Evolutionary conservation across 1,140 invertebrate genomes (phyloP), one percentile per base, ranked within the genome.

Genomic region (Sarcophaga bullata): DNA sequence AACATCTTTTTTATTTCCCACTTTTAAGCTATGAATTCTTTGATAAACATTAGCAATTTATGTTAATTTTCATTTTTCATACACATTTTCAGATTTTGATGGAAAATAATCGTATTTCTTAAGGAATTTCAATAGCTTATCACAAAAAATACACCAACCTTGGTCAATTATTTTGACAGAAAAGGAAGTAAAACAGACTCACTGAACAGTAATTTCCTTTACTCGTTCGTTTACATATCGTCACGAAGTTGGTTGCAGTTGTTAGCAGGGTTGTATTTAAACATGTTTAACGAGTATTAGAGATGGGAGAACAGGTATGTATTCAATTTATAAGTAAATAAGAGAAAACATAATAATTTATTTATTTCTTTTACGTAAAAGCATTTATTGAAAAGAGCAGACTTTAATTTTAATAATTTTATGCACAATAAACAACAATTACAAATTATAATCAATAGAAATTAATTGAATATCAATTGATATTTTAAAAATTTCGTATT

Each of bases 161-260:
- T 87, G 84, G 87, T 87, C 86, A 87, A 89, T 85, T 87, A 87
- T 87, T 88, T 89, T 89, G 86, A 88, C 87, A 87, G 87, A 83
- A 89, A 89, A 89, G 87, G 87, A 89, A 88, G 87, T 88, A 83
- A 47, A 83, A 81, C 17, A 48, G 80, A 76, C 83, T 84, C 85
- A 85, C 83, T 84, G 85, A 83, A 83, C 82, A 76, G 80, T 83
- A 83, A 83, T 37, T 83, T 81, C 78, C 78, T 80, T 80, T 52
- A 54, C 50, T 80, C 50, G 50, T 50, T 54, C 50, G 78, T 80
- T 58, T 47, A n/a, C 13, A 50, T 8, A 54, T 19, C 54, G 78
- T 1, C 10, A 49, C 8, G 19, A 80, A 80, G 78, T 80, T 80
- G 78, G 78, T n/a, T 58, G 78, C 78, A 62, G 78, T 80, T 58